Evolutionary conservation across 1,140 invertebrate species (phyloP).

Genomic region (Lordiphosa clarofinis): DNA sequence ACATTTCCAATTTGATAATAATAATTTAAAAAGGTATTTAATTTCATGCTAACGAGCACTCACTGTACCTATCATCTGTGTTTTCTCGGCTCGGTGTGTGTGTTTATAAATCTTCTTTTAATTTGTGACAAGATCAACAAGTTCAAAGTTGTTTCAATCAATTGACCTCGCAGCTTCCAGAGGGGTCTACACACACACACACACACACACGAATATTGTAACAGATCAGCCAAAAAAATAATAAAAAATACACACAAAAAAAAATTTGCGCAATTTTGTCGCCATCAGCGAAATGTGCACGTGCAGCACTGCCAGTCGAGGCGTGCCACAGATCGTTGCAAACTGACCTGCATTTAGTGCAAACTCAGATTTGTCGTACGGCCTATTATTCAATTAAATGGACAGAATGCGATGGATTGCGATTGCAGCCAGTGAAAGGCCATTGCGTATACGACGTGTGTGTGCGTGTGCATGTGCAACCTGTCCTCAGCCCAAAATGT

Average conservation of each 20-base stretch:
- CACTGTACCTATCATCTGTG: constrained; percentile 29
- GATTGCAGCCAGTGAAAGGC: constrained; percentile 69
- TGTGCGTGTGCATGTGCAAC: constrained; percentile 30
- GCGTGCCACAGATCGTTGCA: constrained; percentile 36
- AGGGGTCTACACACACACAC: constrained; percentile 26
- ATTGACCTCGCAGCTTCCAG: constrained; percentile 77
- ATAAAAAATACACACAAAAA: too few relatives aligned
- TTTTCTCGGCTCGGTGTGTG: constrained; percentile 22
- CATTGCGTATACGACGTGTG: constrained; percentile 6
- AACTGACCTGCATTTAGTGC: constrained; percentile 61
- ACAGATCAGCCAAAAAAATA: constrained; percentile 56
- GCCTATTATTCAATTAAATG: constrained; percentile 75
- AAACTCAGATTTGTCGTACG: constrained; percentile 48
- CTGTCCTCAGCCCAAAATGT: constrained; percentile 57
- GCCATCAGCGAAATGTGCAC: constrained; percentile 37
- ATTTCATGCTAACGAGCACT: background rate
- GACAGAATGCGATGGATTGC: constrained; percentile 15
- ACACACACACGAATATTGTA: constrained; percentile 48
- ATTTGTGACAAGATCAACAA: constrained; percentile 80
- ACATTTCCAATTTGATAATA: too few relatives aligned
- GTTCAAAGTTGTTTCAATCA: constrained; percentile 80
- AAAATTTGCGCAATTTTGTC: constrained; percentile 50
- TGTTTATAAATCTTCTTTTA: constrained; percentile 78
- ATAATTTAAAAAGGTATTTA: too few relatives aligned
- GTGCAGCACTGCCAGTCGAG: constrained; percentile 37